Base-by-base conservation (phyloP, 2,888 invertebrate species). In the Allolobophora icterica region DNA sequence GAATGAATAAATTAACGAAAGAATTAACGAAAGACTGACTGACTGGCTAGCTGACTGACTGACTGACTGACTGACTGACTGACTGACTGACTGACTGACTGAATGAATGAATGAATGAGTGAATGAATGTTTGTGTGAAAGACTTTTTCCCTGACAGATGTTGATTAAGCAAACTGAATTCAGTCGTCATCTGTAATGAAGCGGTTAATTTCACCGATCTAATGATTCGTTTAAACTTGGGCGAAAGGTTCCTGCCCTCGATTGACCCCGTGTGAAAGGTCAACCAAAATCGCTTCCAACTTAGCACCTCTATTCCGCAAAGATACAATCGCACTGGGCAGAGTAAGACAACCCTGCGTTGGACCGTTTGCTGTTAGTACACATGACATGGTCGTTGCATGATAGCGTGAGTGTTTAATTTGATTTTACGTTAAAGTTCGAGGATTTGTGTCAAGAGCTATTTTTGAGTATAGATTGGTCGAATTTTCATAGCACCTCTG, bases 191-290 rank as follows among this genome's bases (percentile, higher is more conserved):
- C n/a, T 8, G 8, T 71, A 71, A 71, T 71, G 87, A 38, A 6
- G 33, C 87, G 21, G 87, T 38, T 38, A 87, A 87, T 35, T 87
- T 8, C 17, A 15, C 87, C 34, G 15, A 35, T 21, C 38, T 34
- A 35, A 34, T 35, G 87, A 38, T 38, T 87, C 35, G 38, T 35
- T 87, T 35, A 87, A 87, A 87, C 87, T 35, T 87, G 35, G 87
- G 35, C 87, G 34, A 34, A 34, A 24, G 2, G 21, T 38, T 87
- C 87, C 87, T 87, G 87, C 34, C 87, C 35, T 38, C 34, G 15
- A 87, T 24, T 87, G 87, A 87, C 87, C 87, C 38, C 87, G 24
- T 35, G 38, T 17, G 87, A 87, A 87, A 87, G 87, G 71, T 71
- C 71, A 71, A 71, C 71, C 71, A 71, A n/a, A 71, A 71, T n/a